Evolutionary conservation across 2,888 invertebrate species (phyloP).

Genomic region (Oegoconia quadripuncta): DNA sequence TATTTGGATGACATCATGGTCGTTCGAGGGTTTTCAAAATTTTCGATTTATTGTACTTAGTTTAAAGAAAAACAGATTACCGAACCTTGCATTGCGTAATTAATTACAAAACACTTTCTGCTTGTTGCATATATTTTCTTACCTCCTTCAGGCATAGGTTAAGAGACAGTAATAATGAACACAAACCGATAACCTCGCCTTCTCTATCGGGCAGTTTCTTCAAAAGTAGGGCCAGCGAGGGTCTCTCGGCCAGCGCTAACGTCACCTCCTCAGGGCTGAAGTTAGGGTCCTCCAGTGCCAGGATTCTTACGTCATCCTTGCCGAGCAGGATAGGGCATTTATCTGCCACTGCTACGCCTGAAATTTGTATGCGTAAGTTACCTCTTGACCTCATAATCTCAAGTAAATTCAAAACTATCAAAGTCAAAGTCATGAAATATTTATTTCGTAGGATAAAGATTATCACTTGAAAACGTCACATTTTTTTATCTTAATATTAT

Average conservation of each 20-base stretch:
- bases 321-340: constrained; percentile 63
- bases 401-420: not conserved
- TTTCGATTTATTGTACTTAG: too few species aligned
- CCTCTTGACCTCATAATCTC: not conserved
- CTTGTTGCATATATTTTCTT: too few species aligned
- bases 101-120: too few species aligned
- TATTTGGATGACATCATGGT: too few species aligned
- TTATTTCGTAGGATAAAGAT: too few species aligned
- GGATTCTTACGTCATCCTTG: constrained; percentile 46
- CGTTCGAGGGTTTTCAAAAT: too few species aligned
- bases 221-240: constrained; percentile 56
- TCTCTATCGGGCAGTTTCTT: constrained; percentile 61
- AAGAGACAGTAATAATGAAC: not conserved
- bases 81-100: too few species aligned
- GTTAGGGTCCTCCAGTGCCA: constrained; percentile 56
- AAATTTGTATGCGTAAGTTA: constrained; percentile 3
- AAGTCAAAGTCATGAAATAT: too few species aligned
- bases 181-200: constrained; percentile 57
- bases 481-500: too few species aligned
- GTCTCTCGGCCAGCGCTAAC: constrained; percentile 54
- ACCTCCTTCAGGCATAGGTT: too few species aligned
- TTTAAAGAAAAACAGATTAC: too few species aligned
- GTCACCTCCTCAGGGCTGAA: constrained; percentile 41
- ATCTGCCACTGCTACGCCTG: constrained; percentile 65
- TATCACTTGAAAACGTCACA: too few species aligned